A percentile compares a stretch with the other conserved stretches of the same genome.
phyloP scores from a whole-genome alignment of 2,113 vertebrate species.

The Hydropotes inermis region DNA sequence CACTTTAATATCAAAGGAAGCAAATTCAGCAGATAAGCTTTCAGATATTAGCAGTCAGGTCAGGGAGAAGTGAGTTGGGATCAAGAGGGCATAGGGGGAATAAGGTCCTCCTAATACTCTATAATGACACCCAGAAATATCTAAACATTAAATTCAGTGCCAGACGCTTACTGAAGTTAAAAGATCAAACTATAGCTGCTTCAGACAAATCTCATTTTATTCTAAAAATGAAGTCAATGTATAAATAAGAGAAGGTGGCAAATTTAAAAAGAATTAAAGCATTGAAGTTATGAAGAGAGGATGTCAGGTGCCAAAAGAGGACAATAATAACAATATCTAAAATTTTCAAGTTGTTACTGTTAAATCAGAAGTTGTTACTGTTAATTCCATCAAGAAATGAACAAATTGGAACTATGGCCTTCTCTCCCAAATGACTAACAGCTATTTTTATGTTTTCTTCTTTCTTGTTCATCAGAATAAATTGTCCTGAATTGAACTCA shows the following conservation, averaged over 20 bases:
- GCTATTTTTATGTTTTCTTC: not conserved
- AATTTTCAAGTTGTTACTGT: not conserved
- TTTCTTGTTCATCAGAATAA: not conserved
- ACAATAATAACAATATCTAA: not conserved
- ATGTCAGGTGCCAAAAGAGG: not conserved
- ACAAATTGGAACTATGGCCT: not conserved
- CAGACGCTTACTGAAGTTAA: not conserved
- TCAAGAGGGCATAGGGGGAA: not conserved
- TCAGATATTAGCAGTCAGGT: not conserved
- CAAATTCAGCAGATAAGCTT: not conserved
- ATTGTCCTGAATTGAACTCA: not conserved
- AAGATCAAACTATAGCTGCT: not conserved
- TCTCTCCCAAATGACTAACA: not conserved
- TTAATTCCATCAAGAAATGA: not conserved
- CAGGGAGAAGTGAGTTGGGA: not conserved
- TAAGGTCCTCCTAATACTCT: not conserved
- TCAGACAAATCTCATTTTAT: not conserved
- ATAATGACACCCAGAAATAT: not conserved
- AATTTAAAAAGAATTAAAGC: not conserved
- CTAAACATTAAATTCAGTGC: not conserved
- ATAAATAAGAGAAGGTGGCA: not conserved
- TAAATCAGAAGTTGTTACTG: not conserved
- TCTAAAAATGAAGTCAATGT: not conserved
- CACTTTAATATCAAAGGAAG: not conserved
- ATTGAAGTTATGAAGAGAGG: not conserved